These are phyloP conservation scores for Labeo catla DNA, from an alignment of 2,113 vertebrate species.

Conservation along the genomic window DNA sequence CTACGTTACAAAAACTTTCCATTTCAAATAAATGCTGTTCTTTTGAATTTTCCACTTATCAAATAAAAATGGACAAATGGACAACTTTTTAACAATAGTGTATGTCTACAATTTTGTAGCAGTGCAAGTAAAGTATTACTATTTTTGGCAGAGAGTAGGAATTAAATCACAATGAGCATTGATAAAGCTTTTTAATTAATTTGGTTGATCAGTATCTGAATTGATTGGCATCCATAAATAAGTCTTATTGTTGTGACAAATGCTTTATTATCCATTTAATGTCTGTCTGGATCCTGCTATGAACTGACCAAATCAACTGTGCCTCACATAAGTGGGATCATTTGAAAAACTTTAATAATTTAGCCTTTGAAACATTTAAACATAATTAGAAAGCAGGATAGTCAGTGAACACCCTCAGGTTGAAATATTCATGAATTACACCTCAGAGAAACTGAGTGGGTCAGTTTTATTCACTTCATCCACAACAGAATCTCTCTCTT, in stretches of 20 bases:
- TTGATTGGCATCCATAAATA: conserved; percentile 15
- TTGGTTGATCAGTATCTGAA: neutral
- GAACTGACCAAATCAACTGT: neutral
- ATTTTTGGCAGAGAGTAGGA: neutral
- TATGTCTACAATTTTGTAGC: neutral
- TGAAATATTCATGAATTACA: neutral
- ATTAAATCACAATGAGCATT: neutral
- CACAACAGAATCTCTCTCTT: conserved; percentile 28
- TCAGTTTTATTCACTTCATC: conserved; percentile 33
- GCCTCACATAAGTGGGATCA: neutral
- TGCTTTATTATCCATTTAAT: neutral
- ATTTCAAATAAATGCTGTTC: too few species aligned
- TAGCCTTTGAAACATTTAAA: neutral
- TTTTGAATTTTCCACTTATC: neutral
- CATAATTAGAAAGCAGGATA: neutral
- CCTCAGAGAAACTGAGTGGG: neutral
- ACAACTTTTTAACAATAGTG: neutral
- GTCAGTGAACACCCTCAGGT: neutral
- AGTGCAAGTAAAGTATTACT: neutral
- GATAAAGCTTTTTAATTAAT: neutral
- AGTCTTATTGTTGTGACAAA: neutral
- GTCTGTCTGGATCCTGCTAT: neutral
- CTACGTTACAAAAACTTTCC: too few species aligned
- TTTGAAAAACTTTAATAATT: conserved; percentile 14
- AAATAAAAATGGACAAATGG: too few species aligned